phyloP scores from a whole-genome alignment of 2,797 vertebrate species.

The Lepus townsendii region DNA sequence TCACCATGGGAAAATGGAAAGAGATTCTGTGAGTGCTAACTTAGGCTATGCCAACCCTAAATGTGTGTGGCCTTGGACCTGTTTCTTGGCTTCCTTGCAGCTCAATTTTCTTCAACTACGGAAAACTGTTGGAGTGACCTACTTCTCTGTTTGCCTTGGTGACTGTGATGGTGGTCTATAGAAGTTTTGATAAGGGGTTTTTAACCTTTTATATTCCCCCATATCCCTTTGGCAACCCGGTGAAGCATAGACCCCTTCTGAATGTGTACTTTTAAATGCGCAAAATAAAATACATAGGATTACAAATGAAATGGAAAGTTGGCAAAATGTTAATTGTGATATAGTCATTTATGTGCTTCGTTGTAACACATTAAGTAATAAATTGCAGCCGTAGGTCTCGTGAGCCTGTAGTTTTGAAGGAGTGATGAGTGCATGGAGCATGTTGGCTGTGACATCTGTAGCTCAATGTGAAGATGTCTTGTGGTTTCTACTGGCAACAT shows the following conservation, averaged over 20 bases:
- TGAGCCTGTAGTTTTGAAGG: slow-evolving; percentile 25
- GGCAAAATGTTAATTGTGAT: slow-evolving; percentile 12
- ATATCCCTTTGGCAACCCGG: not conserved
- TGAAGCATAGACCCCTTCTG: not conserved
- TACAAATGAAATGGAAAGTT: slow-evolving; percentile 47
- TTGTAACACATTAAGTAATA: slow-evolving; percentile 34
- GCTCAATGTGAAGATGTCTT: not conserved
- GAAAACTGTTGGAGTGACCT: not conserved
- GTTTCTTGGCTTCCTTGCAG: not conserved
- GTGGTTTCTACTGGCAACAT: not conserved
- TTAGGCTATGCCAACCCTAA: not conserved
- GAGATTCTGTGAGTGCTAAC: not conserved
- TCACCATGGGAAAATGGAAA: not conserved
- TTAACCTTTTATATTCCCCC: not conserved
- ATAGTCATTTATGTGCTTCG: not conserved
- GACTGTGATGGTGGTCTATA: not conserved
- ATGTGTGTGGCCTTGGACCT: not conserved
- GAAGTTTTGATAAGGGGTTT: not conserved
- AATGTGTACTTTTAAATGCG: slow-evolving; percentile 27
- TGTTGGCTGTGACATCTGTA: not conserved
- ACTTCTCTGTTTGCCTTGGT: not conserved
- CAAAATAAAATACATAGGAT: not conserved
- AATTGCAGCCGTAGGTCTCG: slow-evolving; percentile 46
- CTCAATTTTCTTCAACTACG: slow-evolving; percentile 26
- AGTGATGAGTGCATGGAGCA: not conserved